phyloP scores from a whole-genome alignment of 2,113 vertebrate genomes.

The Rousettus leschenaultii region DNA sequence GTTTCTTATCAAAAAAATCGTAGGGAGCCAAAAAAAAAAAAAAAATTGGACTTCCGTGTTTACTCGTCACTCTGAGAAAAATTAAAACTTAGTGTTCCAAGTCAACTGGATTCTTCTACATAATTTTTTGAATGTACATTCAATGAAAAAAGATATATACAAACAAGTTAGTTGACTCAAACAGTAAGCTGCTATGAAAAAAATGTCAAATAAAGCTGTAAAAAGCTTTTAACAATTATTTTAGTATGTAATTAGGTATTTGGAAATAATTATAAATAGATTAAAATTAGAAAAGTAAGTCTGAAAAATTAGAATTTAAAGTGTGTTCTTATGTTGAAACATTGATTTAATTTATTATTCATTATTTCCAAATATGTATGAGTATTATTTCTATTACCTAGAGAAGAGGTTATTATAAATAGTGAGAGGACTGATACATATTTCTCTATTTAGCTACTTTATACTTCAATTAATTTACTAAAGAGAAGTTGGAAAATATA shows the following conservation, averaged over 20 bases:
- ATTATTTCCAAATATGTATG: neutral
- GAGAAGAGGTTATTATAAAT: neutral
- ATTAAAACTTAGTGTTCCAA: conserved; percentile 38
- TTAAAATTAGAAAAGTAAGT: neutral
- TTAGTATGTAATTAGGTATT: neutral
- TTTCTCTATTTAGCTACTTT: neutral
- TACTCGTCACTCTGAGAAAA: conserved; percentile 54
- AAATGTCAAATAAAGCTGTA: neutral
- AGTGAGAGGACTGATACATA: neutral
- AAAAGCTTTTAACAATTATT: neutral
- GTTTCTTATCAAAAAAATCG: conserved; percentile 66
- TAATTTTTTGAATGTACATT: neutral
- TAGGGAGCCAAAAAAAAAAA: conserved; percentile 16
- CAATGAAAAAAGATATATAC: neutral
- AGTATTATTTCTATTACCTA: neutral
- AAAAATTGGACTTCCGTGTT: conserved; percentile 54
- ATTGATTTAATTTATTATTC: neutral
- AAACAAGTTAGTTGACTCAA: neutral
- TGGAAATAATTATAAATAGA: neutral
- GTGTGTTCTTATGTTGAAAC: neutral
- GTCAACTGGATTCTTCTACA: neutral
- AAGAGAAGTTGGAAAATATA: neutral
- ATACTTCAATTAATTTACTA: neutral
- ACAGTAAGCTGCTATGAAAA: neutral
- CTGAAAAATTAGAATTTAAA: neutral